Evolutionary conservation across 1,140 invertebrate species (phyloP), one percentile per base, ranked within the genome.

Genomic region (Glossosoma conforme): DNA sequence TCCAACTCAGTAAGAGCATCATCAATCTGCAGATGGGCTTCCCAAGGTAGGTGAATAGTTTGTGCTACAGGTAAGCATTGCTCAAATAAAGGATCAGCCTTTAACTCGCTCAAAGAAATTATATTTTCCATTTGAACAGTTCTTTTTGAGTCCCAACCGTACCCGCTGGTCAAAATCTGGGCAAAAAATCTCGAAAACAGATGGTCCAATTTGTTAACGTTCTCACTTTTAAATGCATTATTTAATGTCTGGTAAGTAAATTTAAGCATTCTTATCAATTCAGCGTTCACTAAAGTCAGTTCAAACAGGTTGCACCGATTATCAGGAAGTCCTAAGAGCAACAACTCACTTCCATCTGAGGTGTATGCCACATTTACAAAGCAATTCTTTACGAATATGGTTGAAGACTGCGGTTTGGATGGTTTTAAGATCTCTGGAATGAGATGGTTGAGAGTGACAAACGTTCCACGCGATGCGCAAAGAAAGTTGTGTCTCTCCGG

Each of bases 1-100:
- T 88, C 86, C 64, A 90, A 77, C 68, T 90, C 86, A 60, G 82
- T 86, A 3, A 90, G 68, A 3, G 85, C 85, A 66, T 87, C 84
- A 62, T 89, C 86, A 43, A 89, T 79, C 66, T 88, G 83, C 54
- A 87, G 74, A 60, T 83, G 80, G 8, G 84, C 84, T 59, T 88
- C 86, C 62, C 82, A 78, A 2, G 86, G 85, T 37, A 90, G 62
- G n/a, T 78, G 75, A 28, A 88, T 66, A 37, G 70, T 70, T 60
- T 79, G 75, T 24, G 79, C 77, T 30, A 75, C 77, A 15, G 67
- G 60, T 8, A 72, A 44, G 43, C 48, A 52, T 30, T 60, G 49
- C 32, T 61, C 58, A 21, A 61, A 60, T 14, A 56, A 22, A 15
- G 52, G 52, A 13, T 52, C 37, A 1, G 44, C 17, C 2, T 13